These are phyloP conservation scores for Larimichthys polyactis DNA, from an alignment of 2,113 vertebrate genomes.

Conservation along the genomic window DNA sequence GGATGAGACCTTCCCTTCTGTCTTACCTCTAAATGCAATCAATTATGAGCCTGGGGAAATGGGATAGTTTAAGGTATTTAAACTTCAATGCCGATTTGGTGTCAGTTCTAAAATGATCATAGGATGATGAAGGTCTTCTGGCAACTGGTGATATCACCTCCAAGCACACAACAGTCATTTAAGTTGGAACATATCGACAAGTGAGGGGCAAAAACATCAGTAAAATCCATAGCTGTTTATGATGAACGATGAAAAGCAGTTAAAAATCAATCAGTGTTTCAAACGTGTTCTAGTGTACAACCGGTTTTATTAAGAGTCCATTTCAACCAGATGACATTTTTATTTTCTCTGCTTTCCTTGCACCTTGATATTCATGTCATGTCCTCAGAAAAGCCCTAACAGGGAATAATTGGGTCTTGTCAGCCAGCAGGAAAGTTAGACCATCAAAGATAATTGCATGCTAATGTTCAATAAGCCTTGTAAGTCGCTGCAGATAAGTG, in stretches of 20 bases:
- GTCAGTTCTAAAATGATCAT: not conserved
- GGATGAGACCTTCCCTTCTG: not conserved
- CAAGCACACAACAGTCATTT: constrained; percentile 3
- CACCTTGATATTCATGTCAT: constrained; percentile 64
- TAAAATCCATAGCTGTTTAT: constrained; percentile 51
- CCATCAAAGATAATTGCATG: constrained; percentile 82
- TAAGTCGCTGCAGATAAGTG: constrained; percentile 77
- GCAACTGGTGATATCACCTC: not conserved
- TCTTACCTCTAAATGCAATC: not conserved
- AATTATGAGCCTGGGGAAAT: not conserved
- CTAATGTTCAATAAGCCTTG: constrained; percentile 82
- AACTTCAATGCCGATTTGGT: not conserved
- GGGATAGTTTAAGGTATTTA: not conserved
- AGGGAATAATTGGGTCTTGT: constrained; percentile 71
- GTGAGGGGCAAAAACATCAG: constrained; percentile 56
- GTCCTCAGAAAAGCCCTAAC: constrained; percentile 65
- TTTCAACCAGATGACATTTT: constrained; percentile 55
- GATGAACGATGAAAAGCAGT: constrained; percentile 57
- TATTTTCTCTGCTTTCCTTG: constrained; percentile 53
- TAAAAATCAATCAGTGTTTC: constrained; percentile 61
- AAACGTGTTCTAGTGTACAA: constrained; percentile 38
- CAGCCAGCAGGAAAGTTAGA: constrained; percentile 74
- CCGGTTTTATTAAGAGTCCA: constrained; percentile 57
- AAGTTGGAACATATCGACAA: constrained; percentile 42
- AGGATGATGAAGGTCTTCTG: constrained; percentile 1